A percentile compares a stretch with the other conserved stretches of the same genome.
These are phyloP conservation scores for Rhynchophorus ferrugineus DNA, from an alignment of 1,140 invertebrate species.

Conservation along the genomic window DNA sequence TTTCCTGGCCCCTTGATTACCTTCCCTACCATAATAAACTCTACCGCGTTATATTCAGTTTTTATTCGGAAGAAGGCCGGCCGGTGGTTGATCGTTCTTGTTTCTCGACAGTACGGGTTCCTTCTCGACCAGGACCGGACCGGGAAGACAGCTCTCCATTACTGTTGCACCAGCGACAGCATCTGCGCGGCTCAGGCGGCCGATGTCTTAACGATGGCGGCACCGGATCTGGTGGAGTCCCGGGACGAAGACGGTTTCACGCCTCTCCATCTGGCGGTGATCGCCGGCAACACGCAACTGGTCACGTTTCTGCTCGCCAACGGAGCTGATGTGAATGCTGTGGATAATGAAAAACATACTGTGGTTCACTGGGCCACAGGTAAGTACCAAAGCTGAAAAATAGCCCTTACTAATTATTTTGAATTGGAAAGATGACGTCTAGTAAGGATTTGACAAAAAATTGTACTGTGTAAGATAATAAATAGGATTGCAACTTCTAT, in stretches of 20 bases:
- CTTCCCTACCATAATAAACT: no score
- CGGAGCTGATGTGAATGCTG: slow-evolving; percentile 77
- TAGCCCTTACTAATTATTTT: no score
- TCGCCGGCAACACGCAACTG: slow-evolving; percentile 78
- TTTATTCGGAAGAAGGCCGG: no score
- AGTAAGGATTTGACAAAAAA: no score
- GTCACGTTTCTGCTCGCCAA: slow-evolving; percentile 72
- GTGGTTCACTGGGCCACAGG: slow-evolving; percentile 98
- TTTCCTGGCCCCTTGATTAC: no score
- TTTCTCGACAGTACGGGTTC: no score
- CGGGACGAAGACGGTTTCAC: slow-evolving; percentile 91
- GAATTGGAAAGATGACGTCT: not conserved
- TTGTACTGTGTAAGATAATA: no score
- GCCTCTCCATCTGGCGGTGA: slow-evolving; percentile 85
- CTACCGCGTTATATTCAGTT: no score
- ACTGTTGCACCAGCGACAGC: slow-evolving; percentile 62
- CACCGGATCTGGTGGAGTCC: slow-evolving; percentile 69
- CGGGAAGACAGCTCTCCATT: slow-evolving; percentile 83
- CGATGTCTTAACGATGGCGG: slow-evolving; percentile 64
- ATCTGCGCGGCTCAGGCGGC: slow-evolving; percentile 47
- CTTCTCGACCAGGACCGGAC: slow-evolving; percentile 66
- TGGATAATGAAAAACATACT: slow-evolving; percentile 90
- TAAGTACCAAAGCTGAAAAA: no score
- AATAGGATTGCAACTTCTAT: no score
- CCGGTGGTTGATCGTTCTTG: no score